Evolutionary conservation across 2,113 vertebrate species (phyloP).

Genomic region (Noctilio leporinus): DNA sequence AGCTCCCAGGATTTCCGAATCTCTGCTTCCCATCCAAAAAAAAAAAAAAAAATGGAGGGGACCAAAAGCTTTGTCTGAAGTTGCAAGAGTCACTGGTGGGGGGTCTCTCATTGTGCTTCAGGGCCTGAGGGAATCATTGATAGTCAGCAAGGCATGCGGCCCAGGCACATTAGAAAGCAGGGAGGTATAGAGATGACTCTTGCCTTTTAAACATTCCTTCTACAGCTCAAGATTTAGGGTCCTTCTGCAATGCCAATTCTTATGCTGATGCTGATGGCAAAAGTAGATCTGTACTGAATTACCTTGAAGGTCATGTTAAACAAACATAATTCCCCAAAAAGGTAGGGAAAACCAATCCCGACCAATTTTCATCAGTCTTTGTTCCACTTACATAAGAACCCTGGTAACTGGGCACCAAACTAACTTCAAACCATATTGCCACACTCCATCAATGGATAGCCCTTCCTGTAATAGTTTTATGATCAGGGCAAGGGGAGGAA

Average conservation of each 20-base stretch:
- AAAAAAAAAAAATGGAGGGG: neutral
- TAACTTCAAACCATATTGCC: neutral
- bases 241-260: neutral
- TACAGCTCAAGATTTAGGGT: neutral
- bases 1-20: neutral
- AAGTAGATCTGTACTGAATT: constrained; percentile 32
- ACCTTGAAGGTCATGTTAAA: constrained; percentile 36
- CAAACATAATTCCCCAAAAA: constrained; percentile 12
- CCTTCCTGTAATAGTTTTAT: neutral
- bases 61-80: constrained; percentile 39
- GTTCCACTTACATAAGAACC: neutral
- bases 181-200: neutral
- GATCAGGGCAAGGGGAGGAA: fast-evolving
- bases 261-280: neutral
- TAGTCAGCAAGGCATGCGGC: constrained; percentile 22
- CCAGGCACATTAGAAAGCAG: neutral
- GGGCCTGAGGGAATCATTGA: constrained; percentile 49
- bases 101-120: constrained; percentile 17
- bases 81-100: constrained; percentile 10
- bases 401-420: neutral
- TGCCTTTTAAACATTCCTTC: neutral
- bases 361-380: neutral
- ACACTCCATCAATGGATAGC: neutral
- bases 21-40: neutral
- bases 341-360: neutral